These are phyloP conservation scores for Catajapyx aquilonaris DNA, from an alignment of 1,140 invertebrate genomes.

Conservation along the genomic window DNA sequence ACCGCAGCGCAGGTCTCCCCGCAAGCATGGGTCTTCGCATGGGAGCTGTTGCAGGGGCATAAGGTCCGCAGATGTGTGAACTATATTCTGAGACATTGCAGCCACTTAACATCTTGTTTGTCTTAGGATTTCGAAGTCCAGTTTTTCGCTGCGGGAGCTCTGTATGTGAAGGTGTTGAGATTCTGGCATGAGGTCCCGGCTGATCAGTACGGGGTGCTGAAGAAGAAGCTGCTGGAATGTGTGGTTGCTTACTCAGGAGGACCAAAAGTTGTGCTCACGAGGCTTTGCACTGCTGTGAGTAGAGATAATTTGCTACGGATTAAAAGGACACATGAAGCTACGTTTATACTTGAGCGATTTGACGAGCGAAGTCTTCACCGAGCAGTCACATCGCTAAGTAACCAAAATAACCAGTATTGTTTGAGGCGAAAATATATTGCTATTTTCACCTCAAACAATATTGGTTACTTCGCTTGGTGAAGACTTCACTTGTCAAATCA, in stretches of 20 bases:
- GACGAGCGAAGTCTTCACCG: too few species aligned
- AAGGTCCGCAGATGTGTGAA: constrained; percentile 30
- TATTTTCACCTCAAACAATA: too few species aligned
- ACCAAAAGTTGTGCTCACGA: constrained; percentile 61
- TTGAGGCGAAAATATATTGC: too few species aligned
- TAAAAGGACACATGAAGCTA: too few species aligned
- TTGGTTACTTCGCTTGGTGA: too few species aligned
- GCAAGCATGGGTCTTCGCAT: constrained; percentile 74
- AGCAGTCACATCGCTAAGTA: too few species aligned
- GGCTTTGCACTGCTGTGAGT: constrained; percentile 68
- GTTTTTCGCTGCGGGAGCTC: constrained; percentile 75
- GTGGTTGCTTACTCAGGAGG: constrained; percentile 51
- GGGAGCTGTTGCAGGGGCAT: constrained; percentile 54
- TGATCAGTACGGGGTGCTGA: constrained; percentile 48
- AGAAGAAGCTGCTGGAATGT: constrained; percentile 47
- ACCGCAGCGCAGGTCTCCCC: constrained; percentile 54
- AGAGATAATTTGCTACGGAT: constrained; percentile 6
- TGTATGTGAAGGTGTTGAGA: constrained; percentile 68
- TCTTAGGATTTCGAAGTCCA: constrained; percentile 62
- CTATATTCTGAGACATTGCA: background rate
- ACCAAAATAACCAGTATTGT: too few species aligned
- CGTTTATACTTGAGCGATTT: too few species aligned
- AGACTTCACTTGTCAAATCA: too few species aligned
- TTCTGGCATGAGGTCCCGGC: constrained; percentile 64
- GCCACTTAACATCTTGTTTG: background rate